phyloP scores from a whole-genome alignment of 2,797 vertebrate genomes.

The Hydrophis major region DNA sequence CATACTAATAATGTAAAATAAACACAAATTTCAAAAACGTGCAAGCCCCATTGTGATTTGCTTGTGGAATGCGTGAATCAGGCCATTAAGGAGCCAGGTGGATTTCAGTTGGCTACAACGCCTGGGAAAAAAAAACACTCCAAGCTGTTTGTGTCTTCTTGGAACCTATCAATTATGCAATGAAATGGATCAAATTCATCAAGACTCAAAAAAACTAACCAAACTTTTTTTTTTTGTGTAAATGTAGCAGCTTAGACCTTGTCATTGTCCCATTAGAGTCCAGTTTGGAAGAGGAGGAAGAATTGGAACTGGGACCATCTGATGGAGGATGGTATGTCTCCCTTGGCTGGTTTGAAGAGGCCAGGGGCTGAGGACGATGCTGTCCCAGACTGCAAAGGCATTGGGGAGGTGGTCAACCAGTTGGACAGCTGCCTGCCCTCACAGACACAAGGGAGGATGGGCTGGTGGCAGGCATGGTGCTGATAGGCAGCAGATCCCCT shows the following conservation, averaged over 20 bases:
- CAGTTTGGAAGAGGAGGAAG: not conserved
- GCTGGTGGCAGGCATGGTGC: not conserved
- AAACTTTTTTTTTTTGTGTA: not conserved
- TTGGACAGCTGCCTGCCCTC: not conserved
- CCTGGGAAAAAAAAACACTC: not conserved
- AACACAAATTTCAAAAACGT: not conserved
- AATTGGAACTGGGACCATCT: not conserved
- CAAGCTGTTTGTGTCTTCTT: not conserved
- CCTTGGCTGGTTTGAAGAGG: not conserved
- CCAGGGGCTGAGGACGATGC: too few relatives aligned
- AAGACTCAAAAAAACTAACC: not conserved
- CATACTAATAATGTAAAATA: not conserved
- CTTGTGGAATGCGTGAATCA: not conserved
- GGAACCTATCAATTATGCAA: not conserved
- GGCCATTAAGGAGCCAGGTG: not conserved
- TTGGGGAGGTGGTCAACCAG: not conserved
- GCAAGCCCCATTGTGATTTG: not conserved
- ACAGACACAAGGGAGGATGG: not conserved
- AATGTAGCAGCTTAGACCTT: not conserved
- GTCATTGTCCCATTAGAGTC: not conserved
- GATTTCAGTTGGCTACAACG: not conserved
- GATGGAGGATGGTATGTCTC: not conserved
- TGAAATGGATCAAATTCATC: not conserved
- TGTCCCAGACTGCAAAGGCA: not conserved
- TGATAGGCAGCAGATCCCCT: not conserved